Conservation (phyloP, 2,797 vertebrate genomes). For the Lepidocolaptes lacrymiger region DNA sequence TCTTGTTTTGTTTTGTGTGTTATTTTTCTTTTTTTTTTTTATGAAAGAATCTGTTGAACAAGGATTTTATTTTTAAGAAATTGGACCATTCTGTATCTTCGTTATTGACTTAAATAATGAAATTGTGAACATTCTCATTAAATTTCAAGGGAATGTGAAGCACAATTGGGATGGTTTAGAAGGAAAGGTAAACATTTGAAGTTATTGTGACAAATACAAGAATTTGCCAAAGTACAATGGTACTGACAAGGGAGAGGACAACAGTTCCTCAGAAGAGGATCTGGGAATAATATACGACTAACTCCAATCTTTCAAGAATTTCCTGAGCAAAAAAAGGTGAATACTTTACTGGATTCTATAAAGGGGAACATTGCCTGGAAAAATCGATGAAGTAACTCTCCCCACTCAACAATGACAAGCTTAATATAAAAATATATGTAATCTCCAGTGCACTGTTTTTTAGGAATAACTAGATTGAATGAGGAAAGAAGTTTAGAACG, state of each 20-base stretch:
- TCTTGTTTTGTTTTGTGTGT: no score
- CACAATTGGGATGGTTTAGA: background rate
- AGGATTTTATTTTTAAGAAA: background rate
- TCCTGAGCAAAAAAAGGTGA: background rate
- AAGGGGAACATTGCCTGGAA: background rate
- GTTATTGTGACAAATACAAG: background rate
- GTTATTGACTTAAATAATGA: background rate
- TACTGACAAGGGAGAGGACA: background rate
- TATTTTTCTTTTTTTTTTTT: no score
- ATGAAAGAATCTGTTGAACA: background rate
- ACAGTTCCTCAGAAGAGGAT: background rate
- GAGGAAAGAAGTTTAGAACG: background rate
- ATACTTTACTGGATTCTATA: background rate
- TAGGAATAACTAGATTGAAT: background rate
- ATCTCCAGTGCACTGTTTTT: background rate
- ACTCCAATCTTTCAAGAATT: background rate
- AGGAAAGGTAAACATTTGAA: background rate
- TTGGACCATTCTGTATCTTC: background rate
- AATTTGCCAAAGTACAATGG: background rate
- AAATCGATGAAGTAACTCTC: background rate
- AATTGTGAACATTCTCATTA: background rate
- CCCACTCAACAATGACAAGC: background rate
- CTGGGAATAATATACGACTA: background rate
- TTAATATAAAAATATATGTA: background rate
- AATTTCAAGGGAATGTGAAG: background rate